Base-by-base conservation (phyloP, 2,888 invertebrate species). In the Bombylius discolor region DNA sequence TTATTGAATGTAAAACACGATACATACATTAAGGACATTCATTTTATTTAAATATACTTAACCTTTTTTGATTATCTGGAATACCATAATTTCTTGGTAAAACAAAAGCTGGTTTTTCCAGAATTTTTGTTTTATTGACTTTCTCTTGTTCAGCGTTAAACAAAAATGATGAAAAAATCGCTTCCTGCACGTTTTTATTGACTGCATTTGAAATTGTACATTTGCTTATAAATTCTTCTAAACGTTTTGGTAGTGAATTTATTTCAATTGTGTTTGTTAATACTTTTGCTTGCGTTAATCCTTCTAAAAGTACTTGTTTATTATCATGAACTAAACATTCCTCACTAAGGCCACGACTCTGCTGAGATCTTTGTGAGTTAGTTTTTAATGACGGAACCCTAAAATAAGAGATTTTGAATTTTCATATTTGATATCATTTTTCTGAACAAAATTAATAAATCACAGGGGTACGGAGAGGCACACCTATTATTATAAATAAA, bases 101-200 rank as follows among this genome's bases (percentile, higher is more conserved):
- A 64, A 79, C 81, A 70, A 78, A 85, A 32, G 84, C 83, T 9
- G 89, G 88, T 63, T 87, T 80, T 34, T 75, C 71, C 3, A 81
- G 78, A 65, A 89, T 83, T 68, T 84, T 84, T 4, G 81, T 74
- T 71, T 82, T 87, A 0, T 89, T 87, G 50, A 93, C 70, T 66
- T 85, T 86, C 57, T 84, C 77, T 70, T 90, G 88, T 66, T 88
- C 81, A 31, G 88, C 82, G 75, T 94, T 91, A 72, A 83, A 85
- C 36, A 88, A 74, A 68, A 82, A 81, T 0, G 85, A 81, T 49
- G 79, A 78, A 49, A 82, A 66, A 55, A 87, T 81, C 5, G 81
- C 79, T 63, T 80, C 80, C 61, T 80, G 79, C 5, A 87, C 79
- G 68, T 79, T 77, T 64, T 77, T 76, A 70, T 84, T 79, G 56